A percentile compares a stretch with the other conserved stretches of the same genome.
Conservation (phyloP, 2,113 vertebrate genomes). For the Marmota flaviventris region DNA sequence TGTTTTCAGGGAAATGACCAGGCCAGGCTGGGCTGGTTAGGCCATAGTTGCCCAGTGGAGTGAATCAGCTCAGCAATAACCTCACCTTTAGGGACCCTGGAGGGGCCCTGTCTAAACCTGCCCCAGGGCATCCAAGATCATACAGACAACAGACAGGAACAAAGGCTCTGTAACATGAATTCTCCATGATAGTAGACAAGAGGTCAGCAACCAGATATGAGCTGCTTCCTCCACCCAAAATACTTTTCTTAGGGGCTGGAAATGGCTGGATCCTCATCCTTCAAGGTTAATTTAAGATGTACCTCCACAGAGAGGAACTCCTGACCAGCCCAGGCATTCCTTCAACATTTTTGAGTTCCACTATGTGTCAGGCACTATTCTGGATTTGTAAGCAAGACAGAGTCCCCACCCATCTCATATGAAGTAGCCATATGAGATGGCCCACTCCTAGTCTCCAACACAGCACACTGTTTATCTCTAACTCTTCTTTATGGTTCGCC, state of each 20-base stretch:
- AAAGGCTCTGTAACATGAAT: neutral
- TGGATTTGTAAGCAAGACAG: neutral
- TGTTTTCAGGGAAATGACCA: neutral
- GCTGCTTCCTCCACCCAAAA: neutral
- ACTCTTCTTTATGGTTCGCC: neutral
- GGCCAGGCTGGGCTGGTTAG: neutral
- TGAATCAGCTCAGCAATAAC: constrained; percentile 12
- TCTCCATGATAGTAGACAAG: neutral
- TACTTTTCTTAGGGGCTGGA: neutral
- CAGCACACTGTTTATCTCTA: neutral
- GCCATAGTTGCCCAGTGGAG: neutral
- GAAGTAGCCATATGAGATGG: neutral
- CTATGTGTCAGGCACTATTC: neutral
- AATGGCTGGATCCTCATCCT: neutral
- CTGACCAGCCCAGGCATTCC: neutral
- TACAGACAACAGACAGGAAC: neutral
- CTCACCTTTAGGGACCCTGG: constrained; percentile 28
- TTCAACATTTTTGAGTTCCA: neutral
- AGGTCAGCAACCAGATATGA: neutral
- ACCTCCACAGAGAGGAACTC: neutral
- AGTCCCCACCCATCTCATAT: neutral
- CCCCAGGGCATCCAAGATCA: neutral
- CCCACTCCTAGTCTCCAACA: neutral
- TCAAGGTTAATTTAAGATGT: neutral
- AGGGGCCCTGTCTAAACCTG: neutral